Percentiles rank a stretch among this genome's conserved stretches.
phyloP scores from a whole-genome alignment of 2,797 vertebrate genomes.

The Tadarida brasiliensis region DNA sequence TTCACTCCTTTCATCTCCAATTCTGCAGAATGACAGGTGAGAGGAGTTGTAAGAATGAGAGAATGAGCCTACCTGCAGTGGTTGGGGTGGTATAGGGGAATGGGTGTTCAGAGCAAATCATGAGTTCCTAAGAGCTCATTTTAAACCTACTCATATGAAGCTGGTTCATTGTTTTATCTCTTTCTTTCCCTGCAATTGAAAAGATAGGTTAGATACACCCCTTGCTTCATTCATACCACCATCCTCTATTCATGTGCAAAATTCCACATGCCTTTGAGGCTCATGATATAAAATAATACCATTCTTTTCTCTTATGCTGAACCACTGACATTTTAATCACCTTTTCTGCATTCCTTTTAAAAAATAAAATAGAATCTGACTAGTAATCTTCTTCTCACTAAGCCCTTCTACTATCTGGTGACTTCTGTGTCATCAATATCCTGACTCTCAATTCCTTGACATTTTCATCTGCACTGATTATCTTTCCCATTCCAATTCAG shows the following conservation, averaged over 20 bases:
- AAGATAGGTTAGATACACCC: background rate
- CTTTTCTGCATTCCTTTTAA: background rate
- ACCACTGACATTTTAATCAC: background rate
- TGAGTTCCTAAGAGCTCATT: background rate
- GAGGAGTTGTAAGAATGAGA: background rate
- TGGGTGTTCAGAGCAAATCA: background rate
- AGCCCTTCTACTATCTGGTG: background rate
- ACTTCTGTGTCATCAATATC: background rate
- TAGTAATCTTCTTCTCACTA: background rate
- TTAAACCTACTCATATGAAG: background rate
- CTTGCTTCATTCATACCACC: background rate
- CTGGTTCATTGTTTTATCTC: background rate
- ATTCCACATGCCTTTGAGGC: background rate
- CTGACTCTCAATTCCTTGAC: background rate
- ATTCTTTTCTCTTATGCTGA: background rate
- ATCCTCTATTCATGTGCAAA: background rate
- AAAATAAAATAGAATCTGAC: background rate
- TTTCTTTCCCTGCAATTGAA: background rate
- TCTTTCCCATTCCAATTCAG: background rate
- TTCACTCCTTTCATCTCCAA: background rate
- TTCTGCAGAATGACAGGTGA: background rate
- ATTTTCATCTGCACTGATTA: background rate
- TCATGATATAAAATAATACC: background rate
- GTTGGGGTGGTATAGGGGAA: background rate
- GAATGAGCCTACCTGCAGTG: fast-evolving